These are phyloP conservation scores for Tortricodes alternella DNA, from an alignment of 2,888 invertebrate genomes.

Conservation along the genomic window DNA sequence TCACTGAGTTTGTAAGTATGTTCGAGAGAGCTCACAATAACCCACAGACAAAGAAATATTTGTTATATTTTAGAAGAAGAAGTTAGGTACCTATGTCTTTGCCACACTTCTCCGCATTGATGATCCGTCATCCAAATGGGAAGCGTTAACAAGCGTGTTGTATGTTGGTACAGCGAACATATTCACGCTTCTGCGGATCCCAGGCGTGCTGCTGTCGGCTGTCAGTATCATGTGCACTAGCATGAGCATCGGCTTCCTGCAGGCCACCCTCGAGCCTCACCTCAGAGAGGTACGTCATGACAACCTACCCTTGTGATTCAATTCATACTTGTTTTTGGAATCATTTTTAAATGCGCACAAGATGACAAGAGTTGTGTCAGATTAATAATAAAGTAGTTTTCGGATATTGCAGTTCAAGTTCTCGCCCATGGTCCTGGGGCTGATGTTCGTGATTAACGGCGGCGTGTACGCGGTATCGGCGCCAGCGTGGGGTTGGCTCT, in stretches of 20 bases:
- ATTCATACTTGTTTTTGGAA: no score
- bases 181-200: slow-evolving; percentile 85
- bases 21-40: no score
- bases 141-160: not conserved
- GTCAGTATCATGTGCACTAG: slow-evolving; percentile 89
- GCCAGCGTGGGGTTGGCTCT: slow-evolving; percentile 91
- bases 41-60: no score
- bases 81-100: no score
- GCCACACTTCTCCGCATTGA: no score
- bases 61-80: no score
- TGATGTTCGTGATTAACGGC: slow-evolving; percentile 93
- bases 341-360: not conserved
- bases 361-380: not conserved
- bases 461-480: slow-evolving; percentile 91
- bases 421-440: slow-evolving; percentile 86
- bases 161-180: slow-evolving; percentile 81
- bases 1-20: no score
- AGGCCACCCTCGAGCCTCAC: slow-evolving; percentile 95
- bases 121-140: no score
- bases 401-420: slow-evolving; percentile 84
- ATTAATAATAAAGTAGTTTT: no score
- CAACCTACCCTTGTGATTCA: no score
- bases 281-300: slow-evolving; percentile 86
- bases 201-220: slow-evolving; percentile 88
- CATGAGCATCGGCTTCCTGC: slow-evolving; percentile 93